Evolutionary conservation across 2,113 vertebrate genomes (phyloP).

Genomic region (Diglossa brunneiventris): DNA sequence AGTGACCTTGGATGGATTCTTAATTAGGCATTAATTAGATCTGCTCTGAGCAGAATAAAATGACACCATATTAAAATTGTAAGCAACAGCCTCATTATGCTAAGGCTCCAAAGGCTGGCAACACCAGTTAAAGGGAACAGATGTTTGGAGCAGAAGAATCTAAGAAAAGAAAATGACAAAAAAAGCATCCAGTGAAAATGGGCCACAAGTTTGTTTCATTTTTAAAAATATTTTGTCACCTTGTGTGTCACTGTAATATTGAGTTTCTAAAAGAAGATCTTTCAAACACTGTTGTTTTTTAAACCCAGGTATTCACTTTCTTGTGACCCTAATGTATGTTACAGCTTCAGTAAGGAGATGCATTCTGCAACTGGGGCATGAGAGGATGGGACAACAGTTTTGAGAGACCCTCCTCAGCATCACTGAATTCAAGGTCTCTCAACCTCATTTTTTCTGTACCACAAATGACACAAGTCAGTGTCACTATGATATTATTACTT

Average conservation of each 20-base stretch:
- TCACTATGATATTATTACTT: neutral
- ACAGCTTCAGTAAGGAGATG: neutral
- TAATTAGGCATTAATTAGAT: conserved; percentile 9
- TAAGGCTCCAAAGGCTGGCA: neutral
- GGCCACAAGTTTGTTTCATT: neutral
- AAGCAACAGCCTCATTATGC: neutral
- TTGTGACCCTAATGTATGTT: neutral
- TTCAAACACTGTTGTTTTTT: neutral
- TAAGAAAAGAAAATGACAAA: neutral
- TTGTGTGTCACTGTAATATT: neutral
- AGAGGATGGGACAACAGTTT: neutral
- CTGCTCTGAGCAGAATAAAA: neutral
- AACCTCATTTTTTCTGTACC: neutral
- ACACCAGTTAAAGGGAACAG: neutral
- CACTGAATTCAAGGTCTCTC: neutral
- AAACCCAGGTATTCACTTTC: neutral
- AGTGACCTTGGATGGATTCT: neutral
- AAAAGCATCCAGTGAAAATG: neutral
- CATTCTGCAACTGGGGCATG: neutral
- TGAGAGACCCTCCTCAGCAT: neutral
- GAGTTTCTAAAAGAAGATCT: neutral
- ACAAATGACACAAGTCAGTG: neutral
- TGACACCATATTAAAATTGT: neutral
- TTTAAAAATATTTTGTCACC: neutral
- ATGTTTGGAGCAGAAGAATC: neutral